Percentiles rank a stretch among this genome's conserved stretches.
phyloP scores from a whole-genome alignment of 2,797 vertebrate genomes.

The Esox lucius region DNA sequence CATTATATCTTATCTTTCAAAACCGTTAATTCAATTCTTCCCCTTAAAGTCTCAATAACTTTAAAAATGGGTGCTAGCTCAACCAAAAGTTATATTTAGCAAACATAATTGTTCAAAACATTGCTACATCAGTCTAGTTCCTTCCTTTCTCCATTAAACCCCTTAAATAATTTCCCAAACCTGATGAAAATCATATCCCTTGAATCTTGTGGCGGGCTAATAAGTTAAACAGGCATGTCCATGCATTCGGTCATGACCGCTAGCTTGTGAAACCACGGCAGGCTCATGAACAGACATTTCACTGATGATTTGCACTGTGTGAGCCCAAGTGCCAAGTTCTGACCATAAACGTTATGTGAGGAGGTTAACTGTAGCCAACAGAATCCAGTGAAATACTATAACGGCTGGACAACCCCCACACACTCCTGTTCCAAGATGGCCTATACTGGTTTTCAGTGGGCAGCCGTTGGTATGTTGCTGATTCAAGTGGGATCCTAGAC shows the following conservation, averaged over 20 bases:
- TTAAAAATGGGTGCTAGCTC: slow-evolving; percentile 32
- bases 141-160: slow-evolving; percentile 28
- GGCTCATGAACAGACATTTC: slow-evolving; percentile 26
- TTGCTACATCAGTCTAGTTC: slow-evolving; percentile 49
- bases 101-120: slow-evolving; percentile 26
- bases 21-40: background rate
- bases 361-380: background rate
- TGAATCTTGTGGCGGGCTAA: slow-evolving; percentile 50
- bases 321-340: background rate
- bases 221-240: slow-evolving; percentile 43
- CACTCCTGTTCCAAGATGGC: too few relatives aligned
- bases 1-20: background rate
- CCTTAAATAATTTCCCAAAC: slow-evolving; percentile 41
- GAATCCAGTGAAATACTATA: background rate
- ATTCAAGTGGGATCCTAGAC: too few relatives aligned
- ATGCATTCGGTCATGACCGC: slow-evolving; percentile 28
- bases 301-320: slow-evolving; percentile 20
- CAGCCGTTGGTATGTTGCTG: too few relatives aligned
- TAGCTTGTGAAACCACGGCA: slow-evolving; percentile 37
- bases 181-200: slow-evolving; percentile 50
- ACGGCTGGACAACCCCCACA: too few relatives aligned
- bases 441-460: too few relatives aligned
- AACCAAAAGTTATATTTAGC: slow-evolving; percentile 30
- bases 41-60: background rate
- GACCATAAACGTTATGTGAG: background rate